Evolutionary conservation across 2,888 invertebrate species (phyloP), one percentile per base, ranked within the genome.

Genomic region (Heliconius charithonia): DNA sequence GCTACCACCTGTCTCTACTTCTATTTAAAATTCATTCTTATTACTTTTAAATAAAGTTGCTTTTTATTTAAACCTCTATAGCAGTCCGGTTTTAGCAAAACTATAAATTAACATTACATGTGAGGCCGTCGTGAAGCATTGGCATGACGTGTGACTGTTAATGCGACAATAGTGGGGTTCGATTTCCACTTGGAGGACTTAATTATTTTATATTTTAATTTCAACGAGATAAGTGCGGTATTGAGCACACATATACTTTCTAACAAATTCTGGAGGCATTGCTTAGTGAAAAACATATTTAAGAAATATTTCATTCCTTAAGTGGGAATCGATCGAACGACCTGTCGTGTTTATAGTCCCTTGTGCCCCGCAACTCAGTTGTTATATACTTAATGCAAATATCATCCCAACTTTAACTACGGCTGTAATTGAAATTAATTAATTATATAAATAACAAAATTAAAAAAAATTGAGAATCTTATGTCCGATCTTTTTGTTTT

Each of bases 31-130:
- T 41, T 37, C 4, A 27, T 13, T 51, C 25, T 72, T 72, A 72
- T 7, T 9, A 0, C 0, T 1, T 16, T 3, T 0, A 0, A n/a
- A 10, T 56, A 72, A 25, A 72, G 77, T 56, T 37, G 6, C 27
- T 56, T 65, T 72, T 77, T 0, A 65, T 37, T 19, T 59, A 66
- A 25, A n/a, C n/a, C 12, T 25, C 32, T 2, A 4, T 13, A 37
- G 9, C 19, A 72, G n/a, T 77, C 65, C 66, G 56, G 37, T 66
- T 77, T 77, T 77, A 77, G 77, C 71, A 65, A 77, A 51, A 51
- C 32, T 66, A 51, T 37, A 76, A 59, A 56, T 41, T 45, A 51
- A 51, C 19, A 13, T 73, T 74, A 51, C 66, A 9, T n/a, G 41
- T 63, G 62, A 25, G 37, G 51, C 37, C 74, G 16, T 69, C 16